These are phyloP conservation scores for Gymnothorax javanicus DNA, from an alignment of 2,797 vertebrate genomes.

Conservation along the genomic window DNA sequence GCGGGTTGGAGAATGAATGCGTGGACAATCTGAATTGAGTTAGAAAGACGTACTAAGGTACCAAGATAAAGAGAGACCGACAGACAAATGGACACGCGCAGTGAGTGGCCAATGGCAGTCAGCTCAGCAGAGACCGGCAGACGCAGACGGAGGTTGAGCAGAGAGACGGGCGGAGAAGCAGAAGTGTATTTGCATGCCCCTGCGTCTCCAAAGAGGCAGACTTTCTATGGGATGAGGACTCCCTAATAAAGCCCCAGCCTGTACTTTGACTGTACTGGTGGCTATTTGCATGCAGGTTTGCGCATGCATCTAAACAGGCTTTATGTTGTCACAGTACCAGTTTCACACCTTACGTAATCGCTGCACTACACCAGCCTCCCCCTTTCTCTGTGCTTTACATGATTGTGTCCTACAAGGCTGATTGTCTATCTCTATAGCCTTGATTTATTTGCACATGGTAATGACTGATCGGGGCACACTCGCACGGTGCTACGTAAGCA, in stretches of 20 bases:
- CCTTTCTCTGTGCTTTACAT: background rate
- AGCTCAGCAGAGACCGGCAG: background rate
- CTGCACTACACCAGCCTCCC: background rate
- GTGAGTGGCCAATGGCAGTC: background rate
- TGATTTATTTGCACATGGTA: background rate
- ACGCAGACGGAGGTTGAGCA: constrained; percentile 31
- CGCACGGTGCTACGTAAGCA: background rate
- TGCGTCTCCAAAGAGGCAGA: background rate
- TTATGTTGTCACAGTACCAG: background rate
- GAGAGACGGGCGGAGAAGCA: constrained; percentile 27
- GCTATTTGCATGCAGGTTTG: background rate
- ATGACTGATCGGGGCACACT: background rate
- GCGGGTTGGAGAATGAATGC: too few relatives aligned
- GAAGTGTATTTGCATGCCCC: background rate
- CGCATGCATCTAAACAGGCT: background rate
- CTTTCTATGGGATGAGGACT: background rate
- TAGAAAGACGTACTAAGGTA: too few relatives aligned
- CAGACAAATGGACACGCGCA: background rate
- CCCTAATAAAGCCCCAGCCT: background rate
- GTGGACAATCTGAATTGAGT: too few relatives aligned
- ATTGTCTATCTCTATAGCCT: background rate
- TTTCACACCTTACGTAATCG: background rate
- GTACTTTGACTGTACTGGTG: background rate
- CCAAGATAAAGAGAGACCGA: constrained; percentile 30
- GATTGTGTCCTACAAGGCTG: background rate